Conservation (phyloP, 2,113 vertebrate genomes). For the Pachypanchax playfairii region DNA sequence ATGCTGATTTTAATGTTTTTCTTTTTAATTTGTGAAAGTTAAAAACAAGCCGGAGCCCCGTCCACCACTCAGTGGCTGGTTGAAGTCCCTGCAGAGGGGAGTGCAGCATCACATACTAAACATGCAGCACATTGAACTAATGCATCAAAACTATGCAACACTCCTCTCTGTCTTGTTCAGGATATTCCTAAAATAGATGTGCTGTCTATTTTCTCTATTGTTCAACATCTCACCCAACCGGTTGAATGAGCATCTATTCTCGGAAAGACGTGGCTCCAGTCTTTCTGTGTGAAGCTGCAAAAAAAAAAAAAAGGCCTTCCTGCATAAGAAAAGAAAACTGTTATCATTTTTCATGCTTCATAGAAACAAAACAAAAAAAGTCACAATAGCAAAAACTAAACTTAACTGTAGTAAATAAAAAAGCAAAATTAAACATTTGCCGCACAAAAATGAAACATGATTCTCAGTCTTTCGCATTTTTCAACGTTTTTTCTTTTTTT, state of each 20-base stretch:
- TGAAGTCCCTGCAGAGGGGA: not conserved
- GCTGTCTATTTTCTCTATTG: conserved; percentile 15
- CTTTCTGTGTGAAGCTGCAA: not conserved
- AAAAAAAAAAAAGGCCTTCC: not conserved
- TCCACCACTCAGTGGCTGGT: not conserved
- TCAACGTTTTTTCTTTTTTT: no score
- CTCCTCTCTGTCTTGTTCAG: not conserved
- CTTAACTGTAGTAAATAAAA: not conserved
- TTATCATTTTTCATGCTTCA: not conserved
- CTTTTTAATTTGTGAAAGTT: no score
- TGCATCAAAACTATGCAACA: not conserved
- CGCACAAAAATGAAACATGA: no score
- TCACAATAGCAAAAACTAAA: conserved; percentile 4
- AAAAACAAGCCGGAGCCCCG: not conserved
- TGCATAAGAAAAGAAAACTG: conserved; percentile 3
- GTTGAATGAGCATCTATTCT: conserved; percentile 38
- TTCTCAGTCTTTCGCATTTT: no score
- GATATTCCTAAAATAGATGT: conserved; percentile 39
- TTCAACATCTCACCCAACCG: conserved; percentile 33
- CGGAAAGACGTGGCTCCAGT: not conserved
- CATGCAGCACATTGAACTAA: conserved; percentile 1
- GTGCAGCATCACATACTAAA: not conserved
- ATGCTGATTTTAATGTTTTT: no score
- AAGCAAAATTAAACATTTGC: not conserved
- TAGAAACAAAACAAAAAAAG: conserved; percentile 3